These are phyloP conservation scores for Pseudeuparius sepicola DNA, from an alignment of 2,888 invertebrate genomes.

Conservation along the genomic window DNA sequence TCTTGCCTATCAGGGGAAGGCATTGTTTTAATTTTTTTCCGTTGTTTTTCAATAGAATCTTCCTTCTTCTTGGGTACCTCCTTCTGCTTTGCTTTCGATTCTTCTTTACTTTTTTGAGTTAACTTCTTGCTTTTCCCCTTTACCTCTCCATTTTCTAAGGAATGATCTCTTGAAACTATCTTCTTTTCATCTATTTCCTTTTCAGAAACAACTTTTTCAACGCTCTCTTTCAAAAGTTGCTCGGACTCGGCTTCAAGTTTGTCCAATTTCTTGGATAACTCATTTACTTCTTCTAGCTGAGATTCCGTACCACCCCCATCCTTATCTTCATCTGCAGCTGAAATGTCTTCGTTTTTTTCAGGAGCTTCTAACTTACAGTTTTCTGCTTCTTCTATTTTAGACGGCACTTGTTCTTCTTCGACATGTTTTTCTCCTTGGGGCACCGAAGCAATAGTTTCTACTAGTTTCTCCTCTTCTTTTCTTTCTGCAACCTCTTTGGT, in stretches of 20 bases:
- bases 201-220: neutral
- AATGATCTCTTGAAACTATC: neutral
- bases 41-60: no score
- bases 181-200: neutral
- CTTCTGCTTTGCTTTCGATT: no score
- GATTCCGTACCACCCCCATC: neutral
- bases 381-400: constrained; percentile 7
- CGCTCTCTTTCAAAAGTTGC: no score
- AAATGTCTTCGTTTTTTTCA: constrained; percentile 4
- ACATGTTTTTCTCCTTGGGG: constrained; percentile 8
- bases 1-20: no score
- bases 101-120: no score
- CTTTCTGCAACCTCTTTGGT: constrained; percentile 12
- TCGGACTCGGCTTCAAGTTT: no score
- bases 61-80: no score
- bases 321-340: constrained; percentile 4
- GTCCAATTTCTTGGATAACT: neutral
- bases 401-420: constrained; percentile 12
- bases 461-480: constrained; percentile 16
- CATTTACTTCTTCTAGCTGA: neutral
- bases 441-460: constrained; percentile 10
- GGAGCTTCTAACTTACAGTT: constrained; percentile 4
- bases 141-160: neutral
- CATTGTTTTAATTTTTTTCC: no score
- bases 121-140: constrained; percentile 2